phyloP scores from a whole-genome alignment of 2,797 vertebrate species.

The Cheirogaleus major region DNA sequence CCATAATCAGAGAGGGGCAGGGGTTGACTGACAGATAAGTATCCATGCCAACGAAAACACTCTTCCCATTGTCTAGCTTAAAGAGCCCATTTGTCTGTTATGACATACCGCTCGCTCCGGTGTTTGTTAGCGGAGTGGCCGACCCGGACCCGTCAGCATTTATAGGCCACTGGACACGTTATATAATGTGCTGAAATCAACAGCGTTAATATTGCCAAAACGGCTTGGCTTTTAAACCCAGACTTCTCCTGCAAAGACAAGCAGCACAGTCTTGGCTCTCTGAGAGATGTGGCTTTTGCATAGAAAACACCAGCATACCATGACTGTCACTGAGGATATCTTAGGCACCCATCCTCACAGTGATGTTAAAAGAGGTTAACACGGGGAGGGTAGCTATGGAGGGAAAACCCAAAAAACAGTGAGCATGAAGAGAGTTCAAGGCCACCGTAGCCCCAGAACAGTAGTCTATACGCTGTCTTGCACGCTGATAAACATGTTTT shows the following conservation, averaged over 20 bases:
- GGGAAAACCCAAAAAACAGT: accelerated
- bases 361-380: neutral
- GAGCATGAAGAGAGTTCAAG: neutral
- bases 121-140: neutral
- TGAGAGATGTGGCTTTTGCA: neutral
- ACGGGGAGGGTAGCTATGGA: neutral
- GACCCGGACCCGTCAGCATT: neutral
- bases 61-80: neutral
- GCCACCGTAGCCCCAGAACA: too few relatives aligned
- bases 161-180: neutral
- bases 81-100: constrained; percentile 38
- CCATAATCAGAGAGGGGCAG: neutral
- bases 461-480: neutral
- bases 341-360: neutral
- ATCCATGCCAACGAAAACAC: neutral
- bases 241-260: neutral
- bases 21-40: neutral
- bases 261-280: neutral
- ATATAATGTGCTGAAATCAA: neutral
- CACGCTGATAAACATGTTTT: neutral
- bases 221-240: neutral
- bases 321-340: neutral
- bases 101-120: neutral
- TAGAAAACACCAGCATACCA: neutral
- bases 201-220: neutral